These are phyloP conservation scores for Ascidia mentula DNA, from an alignment of 23 tunicate genomes.

Conservation along the genomic window DNA sequence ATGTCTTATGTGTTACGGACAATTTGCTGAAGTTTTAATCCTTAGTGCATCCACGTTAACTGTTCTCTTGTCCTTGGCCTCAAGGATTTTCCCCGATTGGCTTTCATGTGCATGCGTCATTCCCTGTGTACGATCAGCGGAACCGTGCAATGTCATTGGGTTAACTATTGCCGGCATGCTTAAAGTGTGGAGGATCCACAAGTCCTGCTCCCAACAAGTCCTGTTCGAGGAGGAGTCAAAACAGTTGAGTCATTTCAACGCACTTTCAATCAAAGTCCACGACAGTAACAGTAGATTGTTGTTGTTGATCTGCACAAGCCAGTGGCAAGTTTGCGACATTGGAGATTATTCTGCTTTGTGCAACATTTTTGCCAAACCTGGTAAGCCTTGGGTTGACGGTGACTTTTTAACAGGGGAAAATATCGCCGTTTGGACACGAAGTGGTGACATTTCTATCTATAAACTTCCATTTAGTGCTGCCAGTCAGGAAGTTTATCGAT, in stretches of 20 bases:
- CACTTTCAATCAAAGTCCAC: slow-evolving; percentile 26
- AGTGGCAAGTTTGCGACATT: slow-evolving; percentile 80
- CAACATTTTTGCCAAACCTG: slow-evolving; percentile 9
- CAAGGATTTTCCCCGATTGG: slow-evolving; percentile 92
- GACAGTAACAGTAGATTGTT: slow-evolving; percentile 9
- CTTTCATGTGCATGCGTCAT: slow-evolving; percentile 42
- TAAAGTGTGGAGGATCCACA: slow-evolving; percentile 76
- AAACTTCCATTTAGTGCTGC: slow-evolving; percentile 48
- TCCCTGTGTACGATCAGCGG: neutral
- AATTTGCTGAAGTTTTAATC: slow-evolving; percentile 77
- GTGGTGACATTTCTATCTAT: slow-evolving; percentile 35
- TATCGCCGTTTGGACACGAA: slow-evolving; percentile 48
- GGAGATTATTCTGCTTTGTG: slow-evolving; percentile 76
- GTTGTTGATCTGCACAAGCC: slow-evolving; percentile 46
- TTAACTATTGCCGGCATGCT: slow-evolving; percentile 76
- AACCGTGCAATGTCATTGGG: slow-evolving; percentile 48
- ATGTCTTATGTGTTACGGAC: slow-evolving; percentile 68
- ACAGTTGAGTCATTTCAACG: slow-evolving; percentile 50
- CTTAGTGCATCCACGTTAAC: slow-evolving; percentile 46
- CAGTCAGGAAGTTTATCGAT: slow-evolving; percentile 36
- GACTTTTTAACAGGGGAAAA: slow-evolving; percentile 33
- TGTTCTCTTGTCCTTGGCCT: slow-evolving; percentile 43
- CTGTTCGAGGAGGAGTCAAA: slow-evolving; percentile 88
- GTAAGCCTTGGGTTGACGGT: slow-evolving; percentile 53
- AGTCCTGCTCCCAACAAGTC: slow-evolving; percentile 10